A percentile compares a stretch with the other conserved stretches of the same genome.
phyloP scores from a whole-genome alignment of 1,140 invertebrate genomes.

The Trissolcus basalis region DNA sequence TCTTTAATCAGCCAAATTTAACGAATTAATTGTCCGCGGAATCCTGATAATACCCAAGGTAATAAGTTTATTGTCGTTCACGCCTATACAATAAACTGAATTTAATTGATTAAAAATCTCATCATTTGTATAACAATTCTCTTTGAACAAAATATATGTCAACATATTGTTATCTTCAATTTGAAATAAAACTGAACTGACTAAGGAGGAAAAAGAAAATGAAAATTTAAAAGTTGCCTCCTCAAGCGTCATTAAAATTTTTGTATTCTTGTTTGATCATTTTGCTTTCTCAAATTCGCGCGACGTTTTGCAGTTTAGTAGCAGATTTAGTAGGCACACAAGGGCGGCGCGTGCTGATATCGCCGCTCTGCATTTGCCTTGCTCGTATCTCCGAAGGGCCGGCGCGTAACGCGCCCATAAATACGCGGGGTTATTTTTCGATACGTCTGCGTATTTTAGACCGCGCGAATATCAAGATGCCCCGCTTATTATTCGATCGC shows the following conservation, averaged over 20 bases:
- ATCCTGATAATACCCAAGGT: too few species aligned
- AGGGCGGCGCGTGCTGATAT: constrained; percentile 74
- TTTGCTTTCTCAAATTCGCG: constrained; percentile 23
- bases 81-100: too few species aligned
- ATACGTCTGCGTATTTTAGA: constrained; percentile 40
- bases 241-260: constrained; percentile 5
- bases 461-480: constrained; percentile 10
- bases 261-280: too few species aligned
- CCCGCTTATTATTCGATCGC: constrained; percentile 25
- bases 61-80: too few species aligned
- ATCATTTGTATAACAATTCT: too few species aligned
- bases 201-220: too few species aligned
- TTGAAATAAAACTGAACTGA: too few species aligned
- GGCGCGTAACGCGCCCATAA: constrained; percentile 38
- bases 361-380: constrained; percentile 64
- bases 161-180: too few species aligned
- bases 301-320: constrained; percentile 61
- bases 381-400: constrained; percentile 46
- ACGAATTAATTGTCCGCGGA: too few species aligned
- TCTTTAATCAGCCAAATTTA: constrained; percentile 6
- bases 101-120: too few species aligned
- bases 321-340: constrained; percentile 75
- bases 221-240: constrained; percentile 67
- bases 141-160: too few species aligned
- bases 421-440: constrained; percentile 42